Evolutionary conservation across 2,113 vertebrate species (phyloP), one percentile per base, ranked within the genome.

Genomic region (Galeopterus variegatus): DNA sequence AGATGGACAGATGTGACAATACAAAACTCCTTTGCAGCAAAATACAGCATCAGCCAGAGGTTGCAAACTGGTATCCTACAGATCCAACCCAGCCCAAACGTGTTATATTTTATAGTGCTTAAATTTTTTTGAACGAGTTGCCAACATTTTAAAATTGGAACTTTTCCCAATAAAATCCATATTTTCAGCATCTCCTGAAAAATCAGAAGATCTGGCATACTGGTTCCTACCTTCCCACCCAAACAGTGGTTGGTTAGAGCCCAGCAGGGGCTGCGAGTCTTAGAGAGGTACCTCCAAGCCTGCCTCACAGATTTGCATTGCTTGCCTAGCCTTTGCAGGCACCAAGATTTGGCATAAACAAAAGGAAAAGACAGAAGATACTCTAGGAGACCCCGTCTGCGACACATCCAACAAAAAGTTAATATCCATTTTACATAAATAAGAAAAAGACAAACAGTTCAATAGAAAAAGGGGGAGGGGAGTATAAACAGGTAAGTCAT

Each of bases 111-210:
- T 69, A 69, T 0, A 91, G 56, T 67, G 76, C 89, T 93, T 85
- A 48, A 52, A 64, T n/a, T 31, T 90, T 82, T 86, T 45, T 81
- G 19, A 70, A 76, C 17, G 3, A 88, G 70, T 88, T 88, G 77
- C 77, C 62, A 83, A 56, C 54, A 72, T 60, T 94, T 94, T 85
- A 56, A 95, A 92, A 77, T 72, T 24, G 79, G 73, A 88, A 64
- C 48, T 76, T 88, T 80, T 50, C 90, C 69, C 45, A 69, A 82
- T 81, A 83, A 92, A 87, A 80, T 69, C 56, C 73, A 24, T 64
- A 83, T 90, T 88, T 82, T 81, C 2, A 0, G 79, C 79, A 56
- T 91, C 93, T 76, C 69, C 85, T 77, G 79, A 89, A 96, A 91
- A 83, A 73, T 75, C 84, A 93, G 82, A 82, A 76, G 73, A 76